phyloP scores from a whole-genome alignment of 2,888 invertebrate species.

The Agrilus mali region DNA sequence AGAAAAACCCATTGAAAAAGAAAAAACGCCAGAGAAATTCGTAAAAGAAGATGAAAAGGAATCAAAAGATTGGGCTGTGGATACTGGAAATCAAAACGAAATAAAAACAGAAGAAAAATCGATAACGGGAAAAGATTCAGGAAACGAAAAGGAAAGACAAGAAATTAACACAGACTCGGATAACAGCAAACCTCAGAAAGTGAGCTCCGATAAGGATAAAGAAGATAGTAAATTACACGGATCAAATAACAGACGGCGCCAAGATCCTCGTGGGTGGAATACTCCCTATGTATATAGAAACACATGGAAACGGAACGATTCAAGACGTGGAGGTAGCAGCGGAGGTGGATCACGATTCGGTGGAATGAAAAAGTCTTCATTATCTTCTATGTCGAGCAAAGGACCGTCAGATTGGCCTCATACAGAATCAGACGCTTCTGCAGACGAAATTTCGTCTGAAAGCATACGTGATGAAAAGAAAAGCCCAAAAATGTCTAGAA shows the following conservation, averaged over 20 bases:
- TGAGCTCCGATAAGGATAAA: constrained; percentile 19
- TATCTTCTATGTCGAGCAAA: constrained; percentile 19
- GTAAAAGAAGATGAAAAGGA: constrained; percentile 18
- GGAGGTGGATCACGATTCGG: constrained; percentile 28
- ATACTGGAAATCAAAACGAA: constrained; percentile 32
- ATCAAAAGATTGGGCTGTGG: constrained; percentile 37
- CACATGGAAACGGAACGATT: constrained; percentile 30
- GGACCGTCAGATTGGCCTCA: constrained; percentile 38
- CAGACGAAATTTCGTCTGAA: constrained; percentile 53
- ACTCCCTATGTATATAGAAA: constrained; percentile 14
- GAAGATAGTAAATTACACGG: constrained; percentile 26
- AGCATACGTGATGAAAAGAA: constrained; percentile 34
- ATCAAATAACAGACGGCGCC: constrained; percentile 22
- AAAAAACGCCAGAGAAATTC: constrained; percentile 18
- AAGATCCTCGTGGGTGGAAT: constrained; percentile 32
- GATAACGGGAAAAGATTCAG: constrained; percentile 22
- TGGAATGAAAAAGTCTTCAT: constrained; percentile 20
- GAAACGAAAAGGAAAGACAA: constrained; percentile 28
- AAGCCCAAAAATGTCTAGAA: constrained; percentile 36
- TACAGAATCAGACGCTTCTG: constrained; percentile 65
- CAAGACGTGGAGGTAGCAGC: constrained; percentile 24
- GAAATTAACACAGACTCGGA: constrained; percentile 28
- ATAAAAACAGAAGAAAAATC: constrained; percentile 16
- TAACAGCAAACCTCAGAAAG: constrained; percentile 28
- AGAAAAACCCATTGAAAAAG: constrained; percentile 22